phyloP scores from a whole-genome alignment of 2,797 vertebrate species.

The Sciaenops ocellatus region DNA sequence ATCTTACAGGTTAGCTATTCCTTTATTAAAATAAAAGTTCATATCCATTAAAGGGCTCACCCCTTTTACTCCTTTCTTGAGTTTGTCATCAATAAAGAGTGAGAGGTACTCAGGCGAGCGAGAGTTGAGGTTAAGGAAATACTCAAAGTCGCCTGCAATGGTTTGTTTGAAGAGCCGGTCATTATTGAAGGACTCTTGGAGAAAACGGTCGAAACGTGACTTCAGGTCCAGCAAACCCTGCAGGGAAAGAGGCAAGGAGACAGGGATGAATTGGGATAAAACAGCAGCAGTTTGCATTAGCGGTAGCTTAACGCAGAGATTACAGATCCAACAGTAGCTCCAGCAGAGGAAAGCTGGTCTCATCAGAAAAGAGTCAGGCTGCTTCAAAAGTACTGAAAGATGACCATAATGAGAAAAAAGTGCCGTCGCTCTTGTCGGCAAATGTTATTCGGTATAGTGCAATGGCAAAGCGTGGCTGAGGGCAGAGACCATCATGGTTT shows the following conservation, averaged over 20 bases:
- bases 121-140: constrained; percentile 99
- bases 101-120: constrained; percentile 99
- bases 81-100: constrained; percentile 99
- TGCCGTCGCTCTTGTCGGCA: not conserved
- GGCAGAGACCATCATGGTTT: constrained; percentile 24
- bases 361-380: constrained; percentile 7
- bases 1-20: no score
- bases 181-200: constrained; percentile 97
- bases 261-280: not conserved
- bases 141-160: constrained; percentile 98
- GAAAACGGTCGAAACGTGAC: constrained; percentile 97
- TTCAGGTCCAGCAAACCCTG: constrained; percentile 98
- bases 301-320: constrained; percentile 7
- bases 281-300: constrained; percentile 1
- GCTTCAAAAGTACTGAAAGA: constrained; percentile 1
- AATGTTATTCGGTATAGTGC: not conserved
- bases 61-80: constrained; percentile 99
- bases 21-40: no score
- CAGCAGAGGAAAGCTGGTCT: not conserved
- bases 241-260: constrained; percentile 13
- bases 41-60: constrained; percentile 84
- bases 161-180: constrained; percentile 99
- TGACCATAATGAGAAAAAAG: not conserved
- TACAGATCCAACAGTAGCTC: constrained; percentile 10
- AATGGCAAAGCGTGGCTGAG: constrained; percentile 5